Evolutionary conservation across 2,888 invertebrate genomes (phyloP).

Genomic region (Callyntrura guangdongensis): DNA sequence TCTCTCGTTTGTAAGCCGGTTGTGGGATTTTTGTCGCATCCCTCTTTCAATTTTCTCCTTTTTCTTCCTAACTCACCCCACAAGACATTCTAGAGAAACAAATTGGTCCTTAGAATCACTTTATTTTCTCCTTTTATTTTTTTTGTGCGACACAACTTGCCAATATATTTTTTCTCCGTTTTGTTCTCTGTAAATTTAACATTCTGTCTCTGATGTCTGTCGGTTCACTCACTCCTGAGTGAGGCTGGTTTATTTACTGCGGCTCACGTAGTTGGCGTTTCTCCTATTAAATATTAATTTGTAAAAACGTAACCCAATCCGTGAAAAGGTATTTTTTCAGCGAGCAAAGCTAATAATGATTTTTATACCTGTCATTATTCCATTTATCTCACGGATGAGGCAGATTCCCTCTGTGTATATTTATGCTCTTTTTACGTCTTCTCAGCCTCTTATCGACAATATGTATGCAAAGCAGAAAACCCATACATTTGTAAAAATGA

Average conservation of each 20-base stretch:
- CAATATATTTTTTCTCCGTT: neutral
- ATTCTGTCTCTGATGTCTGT: constrained; percentile 5
- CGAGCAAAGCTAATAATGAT: constrained; percentile 5
- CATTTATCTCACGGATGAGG: constrained; percentile 29
- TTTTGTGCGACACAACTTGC: neutral
- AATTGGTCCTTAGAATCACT: neutral
- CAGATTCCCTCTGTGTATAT: neutral
- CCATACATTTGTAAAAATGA: neutral
- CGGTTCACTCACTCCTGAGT: neutral
- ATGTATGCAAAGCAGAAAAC: neutral
- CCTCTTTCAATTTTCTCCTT: constrained; percentile 1
- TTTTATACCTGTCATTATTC: constrained; percentile 53
- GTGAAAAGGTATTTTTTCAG: constrained; percentile 4
- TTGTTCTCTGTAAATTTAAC: neutral
- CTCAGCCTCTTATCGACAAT: neutral
- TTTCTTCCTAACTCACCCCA: neutral
- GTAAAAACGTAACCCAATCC: constrained; percentile 37
- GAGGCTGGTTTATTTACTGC: neutral
- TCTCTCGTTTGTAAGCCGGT: neutral
- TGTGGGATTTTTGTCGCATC: constrained; percentile 31
- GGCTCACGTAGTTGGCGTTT: neutral
- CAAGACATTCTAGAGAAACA: neutral
- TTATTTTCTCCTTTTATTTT: neutral
- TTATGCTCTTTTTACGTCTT: neutral
- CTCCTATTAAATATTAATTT: constrained; percentile 55